phyloP scores from a whole-genome alignment of 2,113 vertebrate species.

The Myiozetetes cayanensis region DNA sequence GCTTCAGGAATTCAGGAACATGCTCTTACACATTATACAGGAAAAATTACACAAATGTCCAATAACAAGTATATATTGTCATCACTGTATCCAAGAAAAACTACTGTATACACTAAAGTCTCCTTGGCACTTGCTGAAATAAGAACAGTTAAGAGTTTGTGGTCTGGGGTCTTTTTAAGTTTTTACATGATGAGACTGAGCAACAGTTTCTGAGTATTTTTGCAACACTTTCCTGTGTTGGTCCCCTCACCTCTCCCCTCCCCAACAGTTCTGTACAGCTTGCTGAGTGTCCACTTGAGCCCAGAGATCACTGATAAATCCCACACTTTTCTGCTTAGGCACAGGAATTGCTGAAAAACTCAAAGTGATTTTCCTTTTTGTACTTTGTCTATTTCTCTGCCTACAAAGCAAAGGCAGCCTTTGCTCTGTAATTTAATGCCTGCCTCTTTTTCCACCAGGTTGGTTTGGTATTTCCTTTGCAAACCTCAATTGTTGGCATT shows the following conservation, averaged over 20 bases:
- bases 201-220: background rate
- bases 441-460: background rate
- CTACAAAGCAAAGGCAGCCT: background rate
- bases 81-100: slow-evolving; percentile 5
- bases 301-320: background rate
- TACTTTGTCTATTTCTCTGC: background rate
- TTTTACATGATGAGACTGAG: background rate
- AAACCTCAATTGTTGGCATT: slow-evolving; percentile 47
- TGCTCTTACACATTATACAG: background rate
- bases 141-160: background rate
- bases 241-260: background rate
- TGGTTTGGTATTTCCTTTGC: slow-evolving; percentile 49
- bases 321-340: background rate
- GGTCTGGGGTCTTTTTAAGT: background rate
- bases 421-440: slow-evolving; percentile 31
- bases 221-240: background rate
- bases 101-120: background rate
- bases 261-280: background rate
- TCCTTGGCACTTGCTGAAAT: slow-evolving; percentile 16
- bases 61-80: background rate
- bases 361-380: background rate
- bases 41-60: slow-evolving; percentile 22
- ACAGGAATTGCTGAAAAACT: background rate
- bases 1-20: slow-evolving; percentile 26
- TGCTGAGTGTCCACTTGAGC: background rate